A percentile compares a stretch with the other conserved stretches of the same genome.
These are phyloP conservation scores for Trachelus stipa DNA, from an alignment of 2,888 invertebrate genomes.

Conservation along the genomic window DNA sequence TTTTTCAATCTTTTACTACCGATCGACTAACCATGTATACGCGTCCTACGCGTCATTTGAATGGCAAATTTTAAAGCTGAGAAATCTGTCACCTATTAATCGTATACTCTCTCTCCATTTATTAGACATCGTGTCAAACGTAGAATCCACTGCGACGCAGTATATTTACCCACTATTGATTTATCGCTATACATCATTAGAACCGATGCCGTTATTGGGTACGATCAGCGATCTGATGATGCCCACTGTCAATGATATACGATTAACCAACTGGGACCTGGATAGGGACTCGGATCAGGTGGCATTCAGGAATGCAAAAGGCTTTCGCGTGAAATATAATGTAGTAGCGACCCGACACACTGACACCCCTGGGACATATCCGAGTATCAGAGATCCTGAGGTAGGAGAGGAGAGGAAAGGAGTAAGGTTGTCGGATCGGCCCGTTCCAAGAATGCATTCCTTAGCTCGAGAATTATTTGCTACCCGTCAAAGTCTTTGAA, in stretches of 20 bases:
- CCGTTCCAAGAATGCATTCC: slow-evolving; percentile 30
- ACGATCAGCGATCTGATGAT: background rate
- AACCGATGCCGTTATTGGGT: background rate
- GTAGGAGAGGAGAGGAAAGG: background rate
- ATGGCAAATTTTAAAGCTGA: slow-evolving; percentile 2
- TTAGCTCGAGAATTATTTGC: background rate
- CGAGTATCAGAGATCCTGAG: background rate
- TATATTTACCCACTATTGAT: background rate
- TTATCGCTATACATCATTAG: background rate
- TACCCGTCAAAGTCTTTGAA: background rate
- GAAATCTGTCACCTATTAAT: slow-evolving; percentile 1
- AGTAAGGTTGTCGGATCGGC: slow-evolving; percentile 16
- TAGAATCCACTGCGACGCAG: background rate
- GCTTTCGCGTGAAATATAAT: slow-evolving; percentile 40
- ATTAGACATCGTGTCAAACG: background rate
- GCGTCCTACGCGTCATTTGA: background rate
- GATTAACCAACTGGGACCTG: background rate
- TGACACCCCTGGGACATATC: slow-evolving; percentile 27
- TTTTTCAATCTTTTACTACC: background rate
- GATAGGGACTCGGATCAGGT: slow-evolving; percentile 42
- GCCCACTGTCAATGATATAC: background rate
- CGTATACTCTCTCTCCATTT: background rate
- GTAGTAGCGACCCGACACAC: slow-evolving; percentile 41
- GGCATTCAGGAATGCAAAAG: slow-evolving; percentile 51
- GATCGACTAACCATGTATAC: background rate